Percentiles rank a stretch among this genome's conserved stretches.
phyloP scores from a whole-genome alignment of 2,113 vertebrate species.

The Suncus etruscus region DNA sequence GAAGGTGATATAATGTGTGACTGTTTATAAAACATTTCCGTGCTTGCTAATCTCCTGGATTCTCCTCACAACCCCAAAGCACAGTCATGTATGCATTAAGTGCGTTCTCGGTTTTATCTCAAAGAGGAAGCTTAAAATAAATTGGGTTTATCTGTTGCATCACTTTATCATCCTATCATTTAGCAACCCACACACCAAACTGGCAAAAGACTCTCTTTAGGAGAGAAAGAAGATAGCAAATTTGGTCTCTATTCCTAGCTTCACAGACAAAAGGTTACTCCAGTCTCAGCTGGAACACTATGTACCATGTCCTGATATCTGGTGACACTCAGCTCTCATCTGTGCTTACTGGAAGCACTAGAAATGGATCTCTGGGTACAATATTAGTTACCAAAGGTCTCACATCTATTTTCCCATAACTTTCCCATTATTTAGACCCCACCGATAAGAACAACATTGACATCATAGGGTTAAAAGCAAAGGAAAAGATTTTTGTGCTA shows the following conservation, averaged over 20 bases:
- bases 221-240: slow-evolving; percentile 39
- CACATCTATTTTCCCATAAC: slow-evolving; percentile 30
- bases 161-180: neutral
- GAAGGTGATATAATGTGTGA: neutral
- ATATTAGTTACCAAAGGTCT: slow-evolving; percentile 17
- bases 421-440: neutral
- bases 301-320: slow-evolving; percentile 3
- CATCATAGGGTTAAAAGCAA: neutral
- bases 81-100: neutral
- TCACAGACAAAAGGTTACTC: neutral
- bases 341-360: neutral
- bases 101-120: slow-evolving; percentile 20
- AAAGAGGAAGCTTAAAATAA: slow-evolving; percentile 34
- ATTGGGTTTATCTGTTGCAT: neutral
- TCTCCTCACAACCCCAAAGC: neutral
- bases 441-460: slow-evolving; percentile 17
- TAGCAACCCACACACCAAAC: slow-evolving; percentile 18
- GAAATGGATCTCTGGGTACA: neutral
- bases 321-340: neutral
- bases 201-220: slow-evolving; percentile 33
- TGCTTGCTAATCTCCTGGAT: neutral
- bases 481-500: neutral
- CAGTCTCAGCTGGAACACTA: neutral
- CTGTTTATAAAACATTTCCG: neutral
- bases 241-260: neutral